Base-by-base conservation (phyloP, 2,797 vertebrate species). In the Molossus alvarezi region DNA sequence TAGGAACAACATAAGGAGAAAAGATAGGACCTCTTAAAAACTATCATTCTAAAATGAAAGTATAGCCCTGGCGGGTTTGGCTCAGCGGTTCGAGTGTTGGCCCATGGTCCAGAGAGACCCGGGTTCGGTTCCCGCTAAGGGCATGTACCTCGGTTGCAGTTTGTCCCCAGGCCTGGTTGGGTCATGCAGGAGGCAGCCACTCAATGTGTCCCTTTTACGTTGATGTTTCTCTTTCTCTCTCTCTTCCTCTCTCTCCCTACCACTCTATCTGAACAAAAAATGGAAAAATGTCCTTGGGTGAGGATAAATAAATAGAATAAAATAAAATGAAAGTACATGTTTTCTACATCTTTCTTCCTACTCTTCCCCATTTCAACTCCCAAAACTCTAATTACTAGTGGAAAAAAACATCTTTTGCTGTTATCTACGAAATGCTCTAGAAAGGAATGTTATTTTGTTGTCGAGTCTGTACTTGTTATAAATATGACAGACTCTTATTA, bases 401-500 rank as follows among this genome's bases (percentile, higher is more conserved):
- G 10, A 88, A 97, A 96, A 95, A 95, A 45, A 45, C 41, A 5
- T 73, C 20, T 79, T 80, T 90, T 79, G 37, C 11, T 80, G 60
- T 96, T 91, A 93, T 96, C 81, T 92, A 29, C 51, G 15, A 51
- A 83, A 82, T 11, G 4, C 75, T 97, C 97, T 88, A 97, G 62
- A 84, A 92, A 37, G 87, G 53, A 96, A 98, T 88, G 60, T 57
- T 97, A 96, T 92, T 91, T 90, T 96, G 92, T 92, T 95, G 72
- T 77, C 58, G 82, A 96, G 76, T 75, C 89, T 92, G 55, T 95
- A 27, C 33, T 5, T 95, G 29, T 95, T 98, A 97, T 88, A 96
- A 98, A 97, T 92, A 96, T 95, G 96, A 97, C 95, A 98, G 97
- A 96, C 33, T 62, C 92, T 92, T 94, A 91, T 97, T 98, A 95